Conservation (phyloP, 2,888 invertebrate species). For the Orchesellides sinensis region DNA sequence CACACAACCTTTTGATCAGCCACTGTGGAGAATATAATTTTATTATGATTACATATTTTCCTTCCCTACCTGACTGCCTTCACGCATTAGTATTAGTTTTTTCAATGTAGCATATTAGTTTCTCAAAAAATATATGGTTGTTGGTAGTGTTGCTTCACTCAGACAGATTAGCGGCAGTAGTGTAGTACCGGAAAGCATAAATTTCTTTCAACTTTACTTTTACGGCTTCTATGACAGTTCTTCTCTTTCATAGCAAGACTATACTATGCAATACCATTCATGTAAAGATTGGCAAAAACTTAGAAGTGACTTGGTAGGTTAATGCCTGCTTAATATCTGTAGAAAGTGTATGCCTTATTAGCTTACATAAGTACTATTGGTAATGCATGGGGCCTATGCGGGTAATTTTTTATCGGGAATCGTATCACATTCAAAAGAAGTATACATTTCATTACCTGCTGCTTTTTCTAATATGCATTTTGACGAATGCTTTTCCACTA, state of each 20-base stretch:
- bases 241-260: neutral
- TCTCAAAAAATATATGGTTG: neutral
- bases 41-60: conserved; percentile 39
- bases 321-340: neutral
- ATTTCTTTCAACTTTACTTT: conserved; percentile 55
- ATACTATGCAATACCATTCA: neutral
- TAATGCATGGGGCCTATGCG: neutral
- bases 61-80: neutral
- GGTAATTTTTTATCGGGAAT: neutral
- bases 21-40: conserved; percentile 56
- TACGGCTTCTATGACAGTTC: conserved; percentile 33
- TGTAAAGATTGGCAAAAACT: conserved; percentile 27
- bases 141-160: conserved; percentile 26
- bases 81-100: conserved; percentile 3
- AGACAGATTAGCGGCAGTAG: conserved; percentile 49
- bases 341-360: neutral
- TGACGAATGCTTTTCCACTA: neutral
- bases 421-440: neutral
- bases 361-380: too few species aligned
- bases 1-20: conserved; percentile 53
- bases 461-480: neutral
- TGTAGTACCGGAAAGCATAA: conserved; percentile 58
- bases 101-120: neutral
- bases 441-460: conserved; percentile 10
- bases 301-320: neutral